These are phyloP conservation scores for Lepus oiostolus DNA, from an alignment of 2,797 vertebrate species.

Conservation along the genomic window DNA sequence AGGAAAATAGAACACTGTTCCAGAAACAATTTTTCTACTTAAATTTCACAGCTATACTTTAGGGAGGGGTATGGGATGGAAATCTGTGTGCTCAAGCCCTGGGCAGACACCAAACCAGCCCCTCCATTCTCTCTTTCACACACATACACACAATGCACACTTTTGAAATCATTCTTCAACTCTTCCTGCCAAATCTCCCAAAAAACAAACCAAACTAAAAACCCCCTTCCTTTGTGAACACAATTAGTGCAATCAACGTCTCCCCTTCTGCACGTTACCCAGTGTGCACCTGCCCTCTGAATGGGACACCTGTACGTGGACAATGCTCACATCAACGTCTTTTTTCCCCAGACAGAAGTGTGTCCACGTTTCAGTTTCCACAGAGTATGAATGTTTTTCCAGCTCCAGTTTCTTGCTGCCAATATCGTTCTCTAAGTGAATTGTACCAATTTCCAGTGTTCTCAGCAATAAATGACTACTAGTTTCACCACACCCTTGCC, in stretches of 20 bases:
- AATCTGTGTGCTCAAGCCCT: no score
- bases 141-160: no score
- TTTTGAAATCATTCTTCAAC: no score
- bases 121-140: background rate
- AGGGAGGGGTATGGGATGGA: no score
- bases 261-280: background rate
- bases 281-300: background rate
- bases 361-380: slow-evolving; percentile 58
- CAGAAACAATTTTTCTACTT: background rate
- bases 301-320: background rate
- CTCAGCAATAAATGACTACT: slow-evolving; percentile 2
- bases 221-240: background rate
- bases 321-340: background rate
- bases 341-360: background rate
- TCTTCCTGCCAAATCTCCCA: no score
- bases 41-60: background rate
- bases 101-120: background rate
- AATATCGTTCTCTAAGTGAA: background rate
- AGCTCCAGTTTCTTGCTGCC: slow-evolving; percentile 6
- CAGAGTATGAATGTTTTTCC: slow-evolving; percentile 66
- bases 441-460: slow-evolving; percentile 42
- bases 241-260: background rate
- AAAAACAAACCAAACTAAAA: background rate
- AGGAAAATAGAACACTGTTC: slow-evolving; percentile 10
- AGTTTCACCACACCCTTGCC: slow-evolving; percentile 11